Evolutionary conservation across 2,797 vertebrate species (phyloP), one percentile per base, ranked within the genome.

Genomic region (Leucoraja ocellata): DNA sequence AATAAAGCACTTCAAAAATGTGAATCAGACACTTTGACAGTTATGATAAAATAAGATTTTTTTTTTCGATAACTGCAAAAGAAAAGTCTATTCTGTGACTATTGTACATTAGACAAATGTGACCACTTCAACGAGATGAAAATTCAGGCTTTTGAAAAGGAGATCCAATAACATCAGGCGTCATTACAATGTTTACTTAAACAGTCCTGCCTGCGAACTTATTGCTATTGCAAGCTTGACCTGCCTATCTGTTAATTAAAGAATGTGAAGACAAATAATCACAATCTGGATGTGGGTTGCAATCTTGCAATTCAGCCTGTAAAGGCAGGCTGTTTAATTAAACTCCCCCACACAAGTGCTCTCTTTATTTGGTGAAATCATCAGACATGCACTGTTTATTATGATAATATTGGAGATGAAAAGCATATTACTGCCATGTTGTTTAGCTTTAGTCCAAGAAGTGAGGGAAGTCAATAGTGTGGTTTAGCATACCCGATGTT

Each of bases 211-310:
- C 71, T 54, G 71, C 76, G 90, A 92, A 92, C 68, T 13, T 74
- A 46, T 21, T 92, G 90, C 90, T 92, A 76, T 92, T 92, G 90
- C 90, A 76, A 92, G 90, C 71, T 74, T 92, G 90, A 92, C 90
- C 90, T 92, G 90, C 68, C 71, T 92, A 54, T 92, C 90, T 92
- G 71, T 92, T 92, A 92, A 92, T 92, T 92, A 92, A 92, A 92
- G 90, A 74, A 74, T 76, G 71, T 73, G 39, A 92, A 92, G 90
- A 92, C 90, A 92, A 92, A 92, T 92, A 92, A 76, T 92, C 90
- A 73, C 73, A 76, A 76, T 92, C 84, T 54, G 90, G 90, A 92
- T 58, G 90, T 92, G 90, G 46, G 58, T 58, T 54, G 90, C 73
- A 92, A 92, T 76, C 90, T 54, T 92, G 90, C 68, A 76, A 71